phyloP scores from a whole-genome alignment of 1,140 invertebrate genomes.

The Medauroidea extradentata region DNA sequence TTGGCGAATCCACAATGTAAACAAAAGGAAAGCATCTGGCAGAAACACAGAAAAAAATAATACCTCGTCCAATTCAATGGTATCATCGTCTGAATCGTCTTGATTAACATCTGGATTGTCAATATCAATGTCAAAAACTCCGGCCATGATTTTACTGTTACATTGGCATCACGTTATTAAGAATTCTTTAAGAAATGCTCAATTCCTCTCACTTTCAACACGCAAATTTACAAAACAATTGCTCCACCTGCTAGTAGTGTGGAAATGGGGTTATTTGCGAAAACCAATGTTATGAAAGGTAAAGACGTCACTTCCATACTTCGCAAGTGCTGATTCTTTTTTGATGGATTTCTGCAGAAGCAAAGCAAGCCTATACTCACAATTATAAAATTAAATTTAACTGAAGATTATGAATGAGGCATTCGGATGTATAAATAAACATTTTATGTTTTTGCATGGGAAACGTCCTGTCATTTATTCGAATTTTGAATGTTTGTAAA shows the following conservation, averaged over 20 bases:
- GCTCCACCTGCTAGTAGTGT: slow-evolving; percentile 14
- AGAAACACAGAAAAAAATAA: slow-evolving; percentile 24
- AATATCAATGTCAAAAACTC: slow-evolving; percentile 86
- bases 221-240: neutral
- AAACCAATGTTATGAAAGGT: neutral
- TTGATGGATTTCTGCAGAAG: no score
- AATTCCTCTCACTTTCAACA: neutral
- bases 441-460: no score
- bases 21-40: slow-evolving; percentile 6
- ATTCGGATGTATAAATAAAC: no score
- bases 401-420: no score
- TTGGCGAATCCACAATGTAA: neutral
- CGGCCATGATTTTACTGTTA: slow-evolving; percentile 58
- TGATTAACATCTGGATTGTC: slow-evolving; percentile 66
- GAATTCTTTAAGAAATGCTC: neutral
- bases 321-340: no score
- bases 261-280: neutral
- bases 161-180: slow-evolving; percentile 7
- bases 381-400: no score
- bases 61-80: slow-evolving; percentile 78
- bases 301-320: no score
- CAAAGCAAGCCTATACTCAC: no score
- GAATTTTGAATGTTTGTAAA: no score
- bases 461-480: no score
- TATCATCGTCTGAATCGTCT: slow-evolving; percentile 72